phyloP scores from a whole-genome alignment of 2,113 vertebrate genomes.

The Proterorhinus semilunaris region DNA sequence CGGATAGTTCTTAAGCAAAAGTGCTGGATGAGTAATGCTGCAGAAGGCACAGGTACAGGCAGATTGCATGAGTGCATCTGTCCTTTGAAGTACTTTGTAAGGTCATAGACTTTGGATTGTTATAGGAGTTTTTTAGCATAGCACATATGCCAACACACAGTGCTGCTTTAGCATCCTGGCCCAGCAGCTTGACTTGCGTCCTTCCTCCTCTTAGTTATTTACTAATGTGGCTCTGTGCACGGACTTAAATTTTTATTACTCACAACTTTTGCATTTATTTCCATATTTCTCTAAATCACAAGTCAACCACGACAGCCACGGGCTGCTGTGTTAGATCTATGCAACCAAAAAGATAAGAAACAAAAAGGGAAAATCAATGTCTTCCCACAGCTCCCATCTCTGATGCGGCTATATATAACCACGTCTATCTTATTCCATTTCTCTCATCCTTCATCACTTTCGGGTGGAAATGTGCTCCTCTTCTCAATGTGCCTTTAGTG shows the following conservation, averaged over 20 bases:
- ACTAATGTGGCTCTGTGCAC: constrained; percentile 36
- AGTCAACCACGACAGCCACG: constrained; percentile 43
- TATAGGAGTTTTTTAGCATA: constrained; percentile 19
- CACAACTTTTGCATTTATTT: constrained; percentile 57
- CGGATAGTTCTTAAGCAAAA: constrained; percentile 8
- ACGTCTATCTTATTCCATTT: constrained; percentile 36
- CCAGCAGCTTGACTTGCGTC: constrained; percentile 45
- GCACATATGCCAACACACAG: constrained; percentile 27
- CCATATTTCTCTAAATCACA: constrained; percentile 51
- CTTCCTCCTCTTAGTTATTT: constrained; percentile 29
- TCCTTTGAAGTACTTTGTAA: constrained; percentile 1
- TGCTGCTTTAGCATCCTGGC: constrained; percentile 39
- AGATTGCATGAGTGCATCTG: constrained; percentile 16
- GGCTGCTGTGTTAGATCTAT: constrained; percentile 44
- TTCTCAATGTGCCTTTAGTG: constrained; percentile 30
- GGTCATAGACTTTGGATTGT: not conserved
- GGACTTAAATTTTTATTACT: constrained; percentile 19
- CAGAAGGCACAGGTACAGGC: constrained; percentile 14
- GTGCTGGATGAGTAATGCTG: constrained; percentile 25
- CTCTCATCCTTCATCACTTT: constrained; percentile 49
- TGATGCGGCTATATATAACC: constrained; percentile 63
- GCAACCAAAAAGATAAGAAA: constrained; percentile 39
- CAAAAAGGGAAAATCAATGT: constrained; percentile 53
- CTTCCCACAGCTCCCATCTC: constrained; percentile 48
- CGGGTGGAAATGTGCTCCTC: constrained; percentile 44